A percentile compares a stretch with the other conserved stretches of the same genome.
These are phyloP conservation scores for Enteromius viviparus DNA, from an alignment of 2,797 vertebrate species.

Conservation along the genomic window DNA sequence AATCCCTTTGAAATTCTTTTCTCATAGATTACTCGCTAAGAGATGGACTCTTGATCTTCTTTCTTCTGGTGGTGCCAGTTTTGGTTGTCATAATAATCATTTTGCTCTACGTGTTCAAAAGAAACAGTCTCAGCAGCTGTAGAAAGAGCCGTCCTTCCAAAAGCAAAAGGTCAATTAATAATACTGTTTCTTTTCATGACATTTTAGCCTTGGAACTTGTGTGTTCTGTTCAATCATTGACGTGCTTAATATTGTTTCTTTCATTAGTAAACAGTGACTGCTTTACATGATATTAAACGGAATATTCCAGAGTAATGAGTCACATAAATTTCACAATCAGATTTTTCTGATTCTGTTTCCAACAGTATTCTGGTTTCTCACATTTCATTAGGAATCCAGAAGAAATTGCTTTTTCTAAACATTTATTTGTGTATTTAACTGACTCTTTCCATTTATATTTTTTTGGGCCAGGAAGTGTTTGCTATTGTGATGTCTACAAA, in stretches of 20 bases:
- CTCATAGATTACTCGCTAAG: constrained; percentile 84
- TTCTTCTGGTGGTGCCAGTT: constrained; percentile 84
- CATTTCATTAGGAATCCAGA: neutral
- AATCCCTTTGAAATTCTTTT: neutral
- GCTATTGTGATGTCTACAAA: neutral
- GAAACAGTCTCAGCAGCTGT: constrained; percentile 67
- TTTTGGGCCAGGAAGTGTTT: neutral
- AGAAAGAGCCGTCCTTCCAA: constrained; percentile 59
- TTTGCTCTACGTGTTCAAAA: constrained; percentile 77
- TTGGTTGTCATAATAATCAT: constrained; percentile 68
- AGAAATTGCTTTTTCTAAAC: neutral
- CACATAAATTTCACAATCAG: neutral
- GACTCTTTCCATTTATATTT: neutral
- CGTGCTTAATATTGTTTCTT: neutral
- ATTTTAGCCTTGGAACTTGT: neutral
- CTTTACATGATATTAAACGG: neutral
- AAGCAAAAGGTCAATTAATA: constrained; percentile 59
- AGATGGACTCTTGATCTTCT: constrained; percentile 88
- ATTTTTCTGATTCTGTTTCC: neutral
- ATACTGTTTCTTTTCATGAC: neutral
- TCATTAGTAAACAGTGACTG: too few species aligned
- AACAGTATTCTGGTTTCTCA: neutral
- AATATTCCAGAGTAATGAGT: neutral
- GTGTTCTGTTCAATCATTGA: neutral
- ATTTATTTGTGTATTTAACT: neutral